Conservation (phyloP, 2,888 invertebrate genomes). For the Scaptomyza cyrtandrae region DNA sequence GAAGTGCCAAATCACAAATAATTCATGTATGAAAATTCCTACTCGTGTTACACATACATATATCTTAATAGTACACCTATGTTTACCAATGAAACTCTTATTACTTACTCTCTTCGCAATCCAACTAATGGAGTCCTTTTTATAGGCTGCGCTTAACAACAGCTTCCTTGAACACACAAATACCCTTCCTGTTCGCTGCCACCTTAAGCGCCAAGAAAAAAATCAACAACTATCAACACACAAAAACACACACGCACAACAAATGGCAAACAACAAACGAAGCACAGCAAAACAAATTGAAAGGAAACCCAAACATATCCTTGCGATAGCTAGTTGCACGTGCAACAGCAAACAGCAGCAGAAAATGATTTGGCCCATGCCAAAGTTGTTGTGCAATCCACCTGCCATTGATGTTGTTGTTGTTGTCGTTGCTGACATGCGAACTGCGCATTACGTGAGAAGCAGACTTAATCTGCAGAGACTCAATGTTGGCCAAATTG, state of each 20-base stretch:
- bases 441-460: constrained; percentile 43
- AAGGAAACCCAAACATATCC: constrained; percentile 15
- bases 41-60: too few species aligned
- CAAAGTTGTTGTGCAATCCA: constrained; percentile 17
- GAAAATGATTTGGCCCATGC: constrained; percentile 37
- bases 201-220: not conserved
- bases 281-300: not conserved
- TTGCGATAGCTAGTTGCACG: constrained; percentile 42
- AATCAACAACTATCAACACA: too few species aligned
- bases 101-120: not conserved
- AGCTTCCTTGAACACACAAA: constrained; percentile 8
- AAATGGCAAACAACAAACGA: constrained; percentile 3
- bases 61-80: not conserved
- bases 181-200: not conserved
- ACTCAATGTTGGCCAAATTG: constrained; percentile 17
- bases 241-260: constrained; percentile 3
- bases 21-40: too few species aligned
- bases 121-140: not conserved
- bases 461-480: constrained; percentile 3
- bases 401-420: constrained; percentile 18
- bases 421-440: not conserved
- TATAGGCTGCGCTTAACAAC: not conserved
- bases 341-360: constrained; percentile 26
- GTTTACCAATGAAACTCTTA: not conserved
- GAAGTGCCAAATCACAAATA: too few species aligned